These are phyloP conservation scores for Phalacrocorax pelagicus DNA, from an alignment of 2,113 vertebrate genomes.

Conservation along the genomic window DNA sequence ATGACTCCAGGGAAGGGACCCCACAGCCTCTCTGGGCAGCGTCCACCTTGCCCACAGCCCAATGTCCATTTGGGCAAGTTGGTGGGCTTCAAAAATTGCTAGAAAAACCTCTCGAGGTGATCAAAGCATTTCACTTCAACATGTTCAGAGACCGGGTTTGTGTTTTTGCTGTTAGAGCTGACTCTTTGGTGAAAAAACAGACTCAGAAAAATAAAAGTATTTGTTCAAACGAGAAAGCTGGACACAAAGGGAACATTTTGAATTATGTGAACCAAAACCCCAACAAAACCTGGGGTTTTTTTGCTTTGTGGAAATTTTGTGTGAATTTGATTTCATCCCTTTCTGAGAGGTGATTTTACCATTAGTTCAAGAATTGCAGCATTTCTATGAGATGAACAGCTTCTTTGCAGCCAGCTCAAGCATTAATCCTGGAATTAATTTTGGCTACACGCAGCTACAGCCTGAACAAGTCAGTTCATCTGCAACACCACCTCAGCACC, in stretches of 20 bases:
- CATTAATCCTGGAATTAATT: constrained; percentile 53
- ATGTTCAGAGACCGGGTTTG: background rate
- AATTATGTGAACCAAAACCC: background rate
- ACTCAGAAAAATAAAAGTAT: background rate
- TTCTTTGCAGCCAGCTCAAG: background rate
- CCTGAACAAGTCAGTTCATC: background rate
- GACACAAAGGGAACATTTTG: background rate
- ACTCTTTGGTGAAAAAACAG: background rate
- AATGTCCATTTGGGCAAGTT: background rate
- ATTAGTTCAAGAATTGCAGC: background rate
- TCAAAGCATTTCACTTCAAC: background rate
- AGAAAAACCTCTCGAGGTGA: background rate
- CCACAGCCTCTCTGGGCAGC: too few species aligned
- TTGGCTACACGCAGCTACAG: background rate
- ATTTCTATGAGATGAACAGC: background rate
- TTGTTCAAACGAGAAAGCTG: background rate
- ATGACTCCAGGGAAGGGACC: too few species aligned
- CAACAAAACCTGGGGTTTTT: fast-evolving
- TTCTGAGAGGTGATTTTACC: background rate
- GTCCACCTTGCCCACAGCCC: background rate
- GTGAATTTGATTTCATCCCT: background rate
- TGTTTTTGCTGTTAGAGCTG: background rate
- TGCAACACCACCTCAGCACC: constrained; percentile 6
- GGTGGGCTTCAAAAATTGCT: background rate
- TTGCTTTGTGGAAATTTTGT: background rate